These are phyloP conservation scores for Sebastes oblongus DNA, from an alignment of 2,797 vertebrate species.

Conservation along the genomic window DNA sequence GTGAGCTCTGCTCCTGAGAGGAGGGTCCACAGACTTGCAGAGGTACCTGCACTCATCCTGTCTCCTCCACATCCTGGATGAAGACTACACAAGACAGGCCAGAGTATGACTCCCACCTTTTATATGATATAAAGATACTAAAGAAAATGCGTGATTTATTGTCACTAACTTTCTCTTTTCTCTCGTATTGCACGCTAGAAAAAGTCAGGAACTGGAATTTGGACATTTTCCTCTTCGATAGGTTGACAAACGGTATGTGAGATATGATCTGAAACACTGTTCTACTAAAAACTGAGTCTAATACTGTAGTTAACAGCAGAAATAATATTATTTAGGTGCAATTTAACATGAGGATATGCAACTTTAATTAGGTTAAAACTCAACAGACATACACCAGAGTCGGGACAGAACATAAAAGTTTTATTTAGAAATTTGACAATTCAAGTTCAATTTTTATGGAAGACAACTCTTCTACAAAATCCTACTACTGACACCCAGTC, in stretches of 20 bases:
- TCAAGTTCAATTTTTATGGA: constrained; percentile 15
- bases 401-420: constrained; percentile 15
- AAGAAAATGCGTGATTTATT: not conserved
- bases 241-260: constrained; percentile 93
- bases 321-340: too few relatives aligned
- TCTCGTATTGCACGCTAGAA: constrained; percentile 96
- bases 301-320: not conserved
- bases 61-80: constrained; percentile 94
- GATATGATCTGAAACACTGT: not conserved
- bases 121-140: not conserved
- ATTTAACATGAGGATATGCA: too few relatives aligned
- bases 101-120: constrained; percentile 81
- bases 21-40: constrained; percentile 95
- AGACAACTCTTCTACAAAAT: constrained; percentile 13
- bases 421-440: constrained; percentile 58
- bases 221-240: constrained; percentile 99
- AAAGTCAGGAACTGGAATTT: constrained; percentile 99
- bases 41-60: constrained; percentile 95
- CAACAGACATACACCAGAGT: not conserved
- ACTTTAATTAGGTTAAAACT: not conserved
- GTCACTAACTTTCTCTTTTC: constrained; percentile 6
- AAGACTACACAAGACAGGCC: constrained; percentile 98
- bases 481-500: not conserved
- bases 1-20: constrained; percentile 88
- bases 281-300: too few relatives aligned